phyloP scores from a whole-genome alignment of 2,113 vertebrate genomes.

The Sinocyclocheilus rhinocerous region DNA sequence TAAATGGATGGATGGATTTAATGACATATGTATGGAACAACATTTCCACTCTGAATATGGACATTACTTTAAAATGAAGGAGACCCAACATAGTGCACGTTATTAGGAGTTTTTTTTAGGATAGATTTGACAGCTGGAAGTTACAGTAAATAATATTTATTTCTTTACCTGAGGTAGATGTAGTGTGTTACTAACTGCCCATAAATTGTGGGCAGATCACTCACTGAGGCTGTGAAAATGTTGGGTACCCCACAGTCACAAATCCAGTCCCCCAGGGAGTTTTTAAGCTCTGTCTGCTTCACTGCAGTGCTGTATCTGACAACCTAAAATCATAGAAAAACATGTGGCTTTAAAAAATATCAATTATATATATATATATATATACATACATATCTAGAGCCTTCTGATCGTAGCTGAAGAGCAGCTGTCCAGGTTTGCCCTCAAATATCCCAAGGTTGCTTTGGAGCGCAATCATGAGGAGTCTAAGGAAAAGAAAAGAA shows the following conservation, averaged over 20 bases:
- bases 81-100: not conserved
- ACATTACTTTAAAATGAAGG: not conserved
- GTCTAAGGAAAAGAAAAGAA: too few relatives aligned
- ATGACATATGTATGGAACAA: not conserved
- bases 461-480: too few relatives aligned
- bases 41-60: not conserved
- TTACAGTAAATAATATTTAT: not conserved
- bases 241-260: not conserved
- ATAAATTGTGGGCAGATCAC: conserved; percentile 9
- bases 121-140: not conserved
- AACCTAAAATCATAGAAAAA: conserved; percentile 3
- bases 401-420: too few relatives aligned
- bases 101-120: too few relatives aligned
- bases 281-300: not conserved
- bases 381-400: too few relatives aligned
- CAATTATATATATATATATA: too few relatives aligned
- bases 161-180: conserved; percentile 25
- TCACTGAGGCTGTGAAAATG: not conserved
- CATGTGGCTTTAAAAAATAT: not conserved
- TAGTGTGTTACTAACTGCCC: not conserved
- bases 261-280: not conserved
- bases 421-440: too few relatives aligned
- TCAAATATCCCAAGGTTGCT: too few relatives aligned
- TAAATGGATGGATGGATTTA: not conserved
- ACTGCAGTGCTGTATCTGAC: not conserved